Evolutionary conservation across 1,140 invertebrate genomes (phyloP).

Genomic region (Saccostrea echinata): DNA sequence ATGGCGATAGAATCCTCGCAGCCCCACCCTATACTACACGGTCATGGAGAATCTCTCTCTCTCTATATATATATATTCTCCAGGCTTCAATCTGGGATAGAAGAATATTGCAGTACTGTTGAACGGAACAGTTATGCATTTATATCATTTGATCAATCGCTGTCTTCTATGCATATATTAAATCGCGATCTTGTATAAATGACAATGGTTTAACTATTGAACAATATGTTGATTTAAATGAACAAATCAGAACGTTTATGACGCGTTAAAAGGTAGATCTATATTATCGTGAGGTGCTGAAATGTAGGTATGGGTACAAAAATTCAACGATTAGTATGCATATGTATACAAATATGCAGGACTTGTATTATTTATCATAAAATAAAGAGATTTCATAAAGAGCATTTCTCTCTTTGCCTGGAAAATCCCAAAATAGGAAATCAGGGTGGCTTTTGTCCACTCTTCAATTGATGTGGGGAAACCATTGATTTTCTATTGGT

Average conservation of each 20-base stretch:
- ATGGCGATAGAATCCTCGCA: no score
- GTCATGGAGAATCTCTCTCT: no score
- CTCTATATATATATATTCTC: no score
- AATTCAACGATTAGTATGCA: neutral
- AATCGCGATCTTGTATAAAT: neutral
- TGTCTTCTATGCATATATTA: no score
- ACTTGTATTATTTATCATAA: no score
- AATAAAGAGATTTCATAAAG: neutral
- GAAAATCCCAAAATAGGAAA: neutral
- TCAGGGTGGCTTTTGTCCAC: neutral
- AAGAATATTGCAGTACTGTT: no score
- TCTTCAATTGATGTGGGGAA: neutral
- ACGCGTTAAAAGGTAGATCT: neutral
- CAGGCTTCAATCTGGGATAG: no score
- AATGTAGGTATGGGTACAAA: neutral
- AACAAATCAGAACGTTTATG: neutral
- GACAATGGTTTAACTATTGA: neutral
- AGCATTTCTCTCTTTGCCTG: neutral
- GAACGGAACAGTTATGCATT: no score
- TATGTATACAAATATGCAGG: no score
- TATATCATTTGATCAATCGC: no score
- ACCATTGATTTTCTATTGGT: neutral
- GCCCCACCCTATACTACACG: no score
- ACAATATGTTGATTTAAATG: conserved; percentile 11
- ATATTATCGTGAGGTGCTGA: neutral